phyloP scores from a whole-genome alignment of 35 echinoderm and acorn worm species.

The Stichopus chloronotus region DNA sequence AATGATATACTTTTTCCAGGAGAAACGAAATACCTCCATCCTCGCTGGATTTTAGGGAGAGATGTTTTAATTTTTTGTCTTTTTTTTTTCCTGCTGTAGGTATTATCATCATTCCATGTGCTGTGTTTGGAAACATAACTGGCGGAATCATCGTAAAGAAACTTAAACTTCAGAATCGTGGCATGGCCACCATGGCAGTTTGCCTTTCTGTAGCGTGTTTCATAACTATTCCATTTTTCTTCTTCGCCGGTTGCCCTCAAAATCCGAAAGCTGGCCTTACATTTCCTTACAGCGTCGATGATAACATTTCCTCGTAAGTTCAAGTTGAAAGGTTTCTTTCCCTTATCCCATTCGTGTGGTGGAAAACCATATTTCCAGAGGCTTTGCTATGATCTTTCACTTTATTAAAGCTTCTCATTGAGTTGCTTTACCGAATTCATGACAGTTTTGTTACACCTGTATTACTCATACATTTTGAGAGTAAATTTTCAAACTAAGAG shows the following conservation, averaged over 20 bases:
- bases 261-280: conserved; percentile 70
- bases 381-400: too few relatives aligned
- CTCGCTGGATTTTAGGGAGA: too few relatives aligned
- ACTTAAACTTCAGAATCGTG: conserved; percentile 70
- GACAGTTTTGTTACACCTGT: too few relatives aligned
- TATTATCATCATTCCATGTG: conserved; percentile 76
- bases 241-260: conserved; percentile 74
- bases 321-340: not conserved
- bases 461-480: too few relatives aligned
- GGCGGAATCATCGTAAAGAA: conserved; percentile 81
- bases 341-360: not conserved
- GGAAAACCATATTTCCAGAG: not conserved
- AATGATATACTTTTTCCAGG: too few relatives aligned
- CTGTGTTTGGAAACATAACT: conserved; percentile 73
- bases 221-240: conserved; percentile 51
- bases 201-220: conserved; percentile 34
- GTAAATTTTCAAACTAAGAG: too few relatives aligned
- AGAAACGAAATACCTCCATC: too few relatives aligned
- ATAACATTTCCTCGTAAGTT: conserved; percentile 11
- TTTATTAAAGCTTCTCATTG: not conserved
- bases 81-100: conserved; percentile 54
- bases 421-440: not conserved
- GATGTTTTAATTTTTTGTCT: not conserved
- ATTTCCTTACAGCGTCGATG: conserved; percentile 31
- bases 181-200: conserved; percentile 70